Evolutionary conservation across 2,888 invertebrate species (phyloP), one percentile per base, ranked within the genome.

Genomic region (Brachyopa scutellaris): DNA sequence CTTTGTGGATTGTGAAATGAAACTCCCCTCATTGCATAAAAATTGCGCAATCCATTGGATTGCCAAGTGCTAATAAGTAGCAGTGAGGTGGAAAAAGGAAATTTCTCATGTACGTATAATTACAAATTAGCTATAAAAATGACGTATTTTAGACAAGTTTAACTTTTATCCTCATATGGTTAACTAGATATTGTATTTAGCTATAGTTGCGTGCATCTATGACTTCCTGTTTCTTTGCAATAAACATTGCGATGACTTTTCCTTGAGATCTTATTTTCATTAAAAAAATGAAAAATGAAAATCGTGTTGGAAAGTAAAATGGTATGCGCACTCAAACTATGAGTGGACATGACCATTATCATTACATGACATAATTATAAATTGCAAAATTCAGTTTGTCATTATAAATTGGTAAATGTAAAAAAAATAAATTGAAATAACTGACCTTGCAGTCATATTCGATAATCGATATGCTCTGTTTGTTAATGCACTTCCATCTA

Each of bases 381-480:
- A n/a, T n/a, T n/a, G n/a, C n/a, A n/a, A n/a, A n/a, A n/a, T n/a
- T n/a, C n/a, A n/a, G n/a, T n/a, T n/a, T n/a, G n/a, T n/a, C n/a
- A n/a, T n/a, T n/a, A n/a, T n/a, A n/a, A n/a, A n/a, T 21, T 33
- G 33, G 33, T 33, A 7, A 11, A 11, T 21, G 33, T 8, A 45
- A 13, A 19, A 31, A 13, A n/a, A n/a, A n/a, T n/a, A n/a, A n/a
- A n/a, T n/a, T n/a, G 62, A n/a, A 26, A 42, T 19, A 7, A 53
- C 17, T 17, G 45, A 69, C 76, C 76, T 76, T 69, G 76, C 15
- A 11, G 21, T 11, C 8, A 53, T 59, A n/a, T n/a, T n/a, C n/a
- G n/a, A n/a, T n/a, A n/a, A n/a, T 59, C 17, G 74, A 59, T 51
- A 74, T 69, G 76, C 69, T 76, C 76, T 69, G 76, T 45, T 69